Conservation (phyloP, 1,140 invertebrate genomes). For the Lethrus apterus region DNA sequence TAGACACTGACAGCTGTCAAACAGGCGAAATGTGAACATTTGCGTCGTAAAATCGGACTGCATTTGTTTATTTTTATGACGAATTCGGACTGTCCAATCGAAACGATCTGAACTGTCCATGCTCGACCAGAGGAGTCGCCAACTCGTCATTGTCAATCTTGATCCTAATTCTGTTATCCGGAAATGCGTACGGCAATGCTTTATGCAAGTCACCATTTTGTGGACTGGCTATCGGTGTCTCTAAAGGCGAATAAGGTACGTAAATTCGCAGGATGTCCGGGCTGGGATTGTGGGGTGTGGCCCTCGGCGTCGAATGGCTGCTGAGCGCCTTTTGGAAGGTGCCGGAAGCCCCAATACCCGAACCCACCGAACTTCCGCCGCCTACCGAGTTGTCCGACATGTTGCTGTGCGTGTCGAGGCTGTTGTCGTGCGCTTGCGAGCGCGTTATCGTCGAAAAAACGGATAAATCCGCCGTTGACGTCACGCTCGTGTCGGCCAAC, state of each 20-base stretch:
- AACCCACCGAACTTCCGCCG: conserved; percentile 53
- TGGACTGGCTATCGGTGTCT: conserved; percentile 44
- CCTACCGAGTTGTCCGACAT: conserved; percentile 56
- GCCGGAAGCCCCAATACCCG: conserved; percentile 37
- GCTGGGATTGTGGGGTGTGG: conserved; percentile 50
- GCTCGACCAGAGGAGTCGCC: conserved; percentile 62
- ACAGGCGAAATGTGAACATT: conserved; percentile 1
- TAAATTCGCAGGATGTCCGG: conserved; percentile 69
- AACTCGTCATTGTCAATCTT: conserved; percentile 61
- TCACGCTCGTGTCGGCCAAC: conserved; percentile 73
- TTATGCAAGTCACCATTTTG: conserved; percentile 49
- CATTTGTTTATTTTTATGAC: not conserved
- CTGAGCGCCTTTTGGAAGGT: conserved; percentile 42
- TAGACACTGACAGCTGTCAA: conserved; percentile 3
- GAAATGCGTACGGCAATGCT: conserved; percentile 38
- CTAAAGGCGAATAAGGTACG: conserved; percentile 56
- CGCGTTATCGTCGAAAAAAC: conserved; percentile 67
- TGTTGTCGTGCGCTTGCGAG: conserved; percentile 65
- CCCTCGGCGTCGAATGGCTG: conserved; percentile 54
- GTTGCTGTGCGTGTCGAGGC: conserved; percentile 65
- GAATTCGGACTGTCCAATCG: conserved; percentile 47
- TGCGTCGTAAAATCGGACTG: not conserved
- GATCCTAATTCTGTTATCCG: conserved; percentile 58
- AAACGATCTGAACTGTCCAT: conserved; percentile 51
- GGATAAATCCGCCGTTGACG: conserved; percentile 72